Percentiles rank a stretch among this genome's conserved stretches.
phyloP scores from a whole-genome alignment of 2,113 vertebrate genomes.

The Centropus unirufus region DNA sequence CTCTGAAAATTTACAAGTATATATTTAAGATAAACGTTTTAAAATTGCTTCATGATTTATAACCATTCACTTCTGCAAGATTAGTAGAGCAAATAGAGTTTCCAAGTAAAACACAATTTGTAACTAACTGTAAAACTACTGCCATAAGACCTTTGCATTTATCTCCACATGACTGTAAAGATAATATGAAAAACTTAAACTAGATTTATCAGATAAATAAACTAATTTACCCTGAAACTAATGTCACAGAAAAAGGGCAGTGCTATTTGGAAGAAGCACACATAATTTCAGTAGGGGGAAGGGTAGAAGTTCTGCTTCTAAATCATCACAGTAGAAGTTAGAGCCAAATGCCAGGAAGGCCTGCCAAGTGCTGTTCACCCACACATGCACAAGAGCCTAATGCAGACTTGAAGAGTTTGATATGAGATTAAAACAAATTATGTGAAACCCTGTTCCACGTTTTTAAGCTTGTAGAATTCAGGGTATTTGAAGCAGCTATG shows the following conservation, averaged over 20 bases:
- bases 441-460: background rate
- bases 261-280: background rate
- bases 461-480: background rate
- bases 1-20: background rate
- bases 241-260: background rate
- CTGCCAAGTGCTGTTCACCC: conserved; percentile 42
- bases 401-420: background rate
- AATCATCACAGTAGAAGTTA: background rate
- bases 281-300: background rate
- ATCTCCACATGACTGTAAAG: background rate
- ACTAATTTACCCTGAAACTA: background rate
- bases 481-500: background rate
- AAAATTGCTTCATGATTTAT: background rate
- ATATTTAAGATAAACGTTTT: background rate
- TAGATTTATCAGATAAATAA: background rate
- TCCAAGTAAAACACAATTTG: background rate
- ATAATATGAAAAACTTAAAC: too few species aligned
- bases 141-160: background rate
- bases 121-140: background rate
- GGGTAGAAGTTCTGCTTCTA: conserved; percentile 4
- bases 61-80: background rate
- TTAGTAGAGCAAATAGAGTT: background rate
- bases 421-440: background rate
- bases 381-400: background rate
- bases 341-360: conserved; percentile 7